Conservation (phyloP, 2,113 vertebrate species). For the Otus sunia region DNA sequence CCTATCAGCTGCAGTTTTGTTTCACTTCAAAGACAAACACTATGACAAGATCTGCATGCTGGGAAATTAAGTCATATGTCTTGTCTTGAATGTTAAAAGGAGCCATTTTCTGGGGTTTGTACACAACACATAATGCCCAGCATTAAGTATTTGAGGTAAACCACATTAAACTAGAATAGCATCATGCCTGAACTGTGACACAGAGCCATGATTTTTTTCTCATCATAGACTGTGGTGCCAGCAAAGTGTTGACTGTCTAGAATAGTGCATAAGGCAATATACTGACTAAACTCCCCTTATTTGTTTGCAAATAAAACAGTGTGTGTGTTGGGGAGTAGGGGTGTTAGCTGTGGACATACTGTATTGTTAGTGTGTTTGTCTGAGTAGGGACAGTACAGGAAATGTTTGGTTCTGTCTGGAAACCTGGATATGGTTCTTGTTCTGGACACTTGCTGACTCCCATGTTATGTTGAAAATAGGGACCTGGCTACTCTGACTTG, state of each 20-base stretch:
- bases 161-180: background rate
- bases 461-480: background rate
- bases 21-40: constrained; percentile 26
- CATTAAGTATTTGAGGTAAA: background rate
- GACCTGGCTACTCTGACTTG: background rate
- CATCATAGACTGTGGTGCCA: background rate
- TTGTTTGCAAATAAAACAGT: background rate
- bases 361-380: background rate
- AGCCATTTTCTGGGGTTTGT: background rate
- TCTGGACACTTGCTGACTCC: background rate
- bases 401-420: background rate
- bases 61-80: constrained; percentile 36
- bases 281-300: background rate
- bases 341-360: background rate
- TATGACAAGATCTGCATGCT: constrained; percentile 3
- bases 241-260: background rate
- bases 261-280: background rate
- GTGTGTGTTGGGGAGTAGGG: background rate
- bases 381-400: background rate
- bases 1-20: background rate
- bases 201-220: background rate
- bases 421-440: background rate
- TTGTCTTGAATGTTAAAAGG: background rate
- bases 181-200: background rate
- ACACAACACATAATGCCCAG: background rate